Percentiles rank a stretch among this genome's conserved stretches.
These are phyloP conservation scores for Odontesthes bonariensis DNA, from an alignment of 2,113 vertebrate species.

Conservation along the genomic window DNA sequence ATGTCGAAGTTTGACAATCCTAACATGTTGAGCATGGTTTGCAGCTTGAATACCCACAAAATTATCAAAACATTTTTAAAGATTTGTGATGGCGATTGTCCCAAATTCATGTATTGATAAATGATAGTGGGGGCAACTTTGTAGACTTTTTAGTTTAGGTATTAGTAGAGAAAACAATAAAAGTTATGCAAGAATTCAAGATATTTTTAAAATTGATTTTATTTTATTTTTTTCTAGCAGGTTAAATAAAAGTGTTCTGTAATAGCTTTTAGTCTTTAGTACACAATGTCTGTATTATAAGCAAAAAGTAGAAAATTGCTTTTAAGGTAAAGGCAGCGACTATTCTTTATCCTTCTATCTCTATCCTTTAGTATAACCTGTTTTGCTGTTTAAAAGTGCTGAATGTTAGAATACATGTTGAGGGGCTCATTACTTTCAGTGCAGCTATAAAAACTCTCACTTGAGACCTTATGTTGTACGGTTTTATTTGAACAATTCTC, in stretches of 20 bases:
- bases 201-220: not conserved
- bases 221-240: not conserved
- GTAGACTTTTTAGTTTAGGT: no score
- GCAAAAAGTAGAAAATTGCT: constrained; percentile 3
- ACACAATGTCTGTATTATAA: not conserved
- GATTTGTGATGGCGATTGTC: no score
- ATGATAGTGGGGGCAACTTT: no score
- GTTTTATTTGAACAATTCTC: no score
- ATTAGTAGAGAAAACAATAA: no score
- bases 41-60: no score
- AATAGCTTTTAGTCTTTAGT: not conserved
- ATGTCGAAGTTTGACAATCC: no score
- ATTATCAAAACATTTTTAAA: no score
- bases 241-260: not conserved
- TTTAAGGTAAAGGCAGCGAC: constrained; percentile 4
- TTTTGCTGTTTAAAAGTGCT: not conserved
- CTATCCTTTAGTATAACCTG: constrained; percentile 11
- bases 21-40: no score
- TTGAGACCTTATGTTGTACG: not conserved
- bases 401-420: constrained; percentile 5
- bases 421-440: constrained; percentile 38
- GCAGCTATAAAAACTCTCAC: constrained; percentile 34
- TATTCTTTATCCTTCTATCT: constrained; percentile 25
- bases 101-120: no score
- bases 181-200: no score